Base-by-base conservation (phyloP, 2,797 vertebrate species). In the Cheirogaleus major region DNA sequence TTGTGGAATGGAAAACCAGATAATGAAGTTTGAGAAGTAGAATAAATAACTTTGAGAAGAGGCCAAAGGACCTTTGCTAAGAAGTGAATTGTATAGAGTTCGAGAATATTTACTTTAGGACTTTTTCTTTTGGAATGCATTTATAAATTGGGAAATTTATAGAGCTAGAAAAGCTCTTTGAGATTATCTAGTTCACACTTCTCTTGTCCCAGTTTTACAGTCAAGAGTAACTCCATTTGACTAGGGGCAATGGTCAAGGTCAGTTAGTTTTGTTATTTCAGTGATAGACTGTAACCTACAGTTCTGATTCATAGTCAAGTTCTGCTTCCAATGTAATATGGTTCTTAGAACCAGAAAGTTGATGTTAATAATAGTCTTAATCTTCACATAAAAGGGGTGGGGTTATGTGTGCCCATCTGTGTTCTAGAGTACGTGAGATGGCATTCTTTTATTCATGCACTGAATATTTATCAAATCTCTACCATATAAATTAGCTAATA, bases 1-100 rank as follows among this genome's bases (percentile, higher is more conserved):
- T 93, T 83, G n/a, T 73, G 79, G 88, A 75, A 91, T 61, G 45
- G 73, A 72, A 94, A 93, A 87, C 50, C 76, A 48, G 96, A 96
- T 92, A 90, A 91, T 79, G 85, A 93, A 80, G 70, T 89, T 82
- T 81, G 72, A 95, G 87, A 67, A 79, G 48, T 91, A 55, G 72
- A 88, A 55, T 92, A 67, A 69, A 85, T 45, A 90, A 14, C 78
- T 87, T 88, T 84, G 67, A 93, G 50, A 95, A 87, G 69, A 89
- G 32, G 35, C 92, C 13, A 45, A 57, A 45, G 50, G 72, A 52
- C 57, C 23, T 96, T 93, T 75, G 45, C 93, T 85, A 61, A 83
- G 80, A 89, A 87, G 32, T 48, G 89, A 92, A 59, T 63, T 78
- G n/a, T 73, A 27, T 89, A 83, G 70, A 67, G 92, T 93, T 95